A percentile compares a stretch with the other conserved stretches of the same genome.
phyloP scores from a whole-genome alignment of 2,113 vertebrate species.

The Megaceryle torquata region DNA sequence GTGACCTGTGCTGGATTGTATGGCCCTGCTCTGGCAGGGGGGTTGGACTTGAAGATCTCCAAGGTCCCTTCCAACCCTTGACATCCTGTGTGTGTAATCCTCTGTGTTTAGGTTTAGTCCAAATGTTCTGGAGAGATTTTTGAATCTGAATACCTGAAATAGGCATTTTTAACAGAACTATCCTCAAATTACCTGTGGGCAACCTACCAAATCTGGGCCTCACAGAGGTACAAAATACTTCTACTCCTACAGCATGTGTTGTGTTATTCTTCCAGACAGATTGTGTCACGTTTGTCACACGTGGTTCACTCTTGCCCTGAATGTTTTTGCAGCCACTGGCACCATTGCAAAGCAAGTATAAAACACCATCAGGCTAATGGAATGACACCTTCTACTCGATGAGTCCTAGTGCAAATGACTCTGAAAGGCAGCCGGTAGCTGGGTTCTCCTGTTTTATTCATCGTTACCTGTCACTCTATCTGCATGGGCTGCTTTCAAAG shows the following conservation, averaged over 20 bases:
- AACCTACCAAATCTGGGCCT: neutral
- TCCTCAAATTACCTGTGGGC: neutral
- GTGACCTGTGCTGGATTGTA: too few species aligned
- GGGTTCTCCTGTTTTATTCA: neutral
- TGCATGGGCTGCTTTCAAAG: constrained; percentile 43
- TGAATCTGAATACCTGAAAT: neutral
- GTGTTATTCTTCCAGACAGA: neutral
- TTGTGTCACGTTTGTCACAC: neutral
- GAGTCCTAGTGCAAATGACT: neutral
- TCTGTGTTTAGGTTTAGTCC: neutral
- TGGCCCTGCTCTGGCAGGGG: too few species aligned
- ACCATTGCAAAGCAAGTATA: neutral
- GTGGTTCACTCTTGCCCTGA: neutral
- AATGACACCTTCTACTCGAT: neutral
- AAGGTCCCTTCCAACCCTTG: too few species aligned
- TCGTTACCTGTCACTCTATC: constrained; percentile 31
- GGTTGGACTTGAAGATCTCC: too few species aligned
- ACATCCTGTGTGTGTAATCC: too few species aligned
- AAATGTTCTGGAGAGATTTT: neutral
- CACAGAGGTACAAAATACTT: neutral
- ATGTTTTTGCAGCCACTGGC: constrained; percentile 6
- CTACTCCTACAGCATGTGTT: neutral
- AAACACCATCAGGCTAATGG: neutral
- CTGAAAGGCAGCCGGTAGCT: neutral
- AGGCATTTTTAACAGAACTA: neutral